phyloP scores from a whole-genome alignment of 30 jellyfish, hydroid and myxozoan species.

The Haliclystus octoradiatus region DNA sequence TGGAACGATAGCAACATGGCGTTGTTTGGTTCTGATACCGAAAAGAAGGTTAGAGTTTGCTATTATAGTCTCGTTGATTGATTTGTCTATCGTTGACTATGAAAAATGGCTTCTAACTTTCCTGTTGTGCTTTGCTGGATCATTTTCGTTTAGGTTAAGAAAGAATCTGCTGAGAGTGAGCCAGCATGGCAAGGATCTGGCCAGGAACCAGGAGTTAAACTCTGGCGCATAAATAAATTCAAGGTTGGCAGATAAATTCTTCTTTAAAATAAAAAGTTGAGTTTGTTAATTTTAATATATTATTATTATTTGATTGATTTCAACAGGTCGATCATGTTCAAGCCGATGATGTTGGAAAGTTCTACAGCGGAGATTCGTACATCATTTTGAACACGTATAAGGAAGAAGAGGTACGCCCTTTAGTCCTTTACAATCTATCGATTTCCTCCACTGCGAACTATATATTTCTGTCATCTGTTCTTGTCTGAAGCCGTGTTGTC shows the following conservation, averaged over 20 bases:
- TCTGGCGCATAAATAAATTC: constrained; percentile 95
- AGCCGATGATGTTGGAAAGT: constrained; percentile 74
- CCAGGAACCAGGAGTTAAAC: constrained; percentile 58
- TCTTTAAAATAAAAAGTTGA: too few species aligned
- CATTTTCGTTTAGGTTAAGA: constrained; percentile 93
- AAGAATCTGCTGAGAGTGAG: constrained; percentile 87
- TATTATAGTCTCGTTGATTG: too few species aligned
- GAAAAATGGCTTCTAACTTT: too few species aligned
- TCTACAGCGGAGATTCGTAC: constrained; percentile 93
- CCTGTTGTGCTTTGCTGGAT: too few species aligned
- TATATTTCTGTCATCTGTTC: background rate
- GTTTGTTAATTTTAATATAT: background rate
- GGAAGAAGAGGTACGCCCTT: constrained; percentile 56
- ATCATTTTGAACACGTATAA: constrained; percentile 88
- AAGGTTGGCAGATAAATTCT: constrained; percentile 66
- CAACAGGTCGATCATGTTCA: constrained; percentile 90
- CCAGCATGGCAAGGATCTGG: constrained; percentile 99
- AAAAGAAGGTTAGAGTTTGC: constrained; percentile 56
- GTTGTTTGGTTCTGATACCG: constrained; percentile 97
- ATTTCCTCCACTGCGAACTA: background rate
- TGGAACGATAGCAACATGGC: constrained; percentile 99
- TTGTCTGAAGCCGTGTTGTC: too few species aligned
- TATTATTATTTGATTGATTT: background rate
- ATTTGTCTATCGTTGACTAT: too few species aligned
- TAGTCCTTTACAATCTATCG: background rate